Percentiles rank a stretch among this genome's conserved stretches.
These are phyloP conservation scores for Temnothorax ravouxi DNA, from an alignment of 2,888 invertebrate species.

Conservation along the genomic window DNA sequence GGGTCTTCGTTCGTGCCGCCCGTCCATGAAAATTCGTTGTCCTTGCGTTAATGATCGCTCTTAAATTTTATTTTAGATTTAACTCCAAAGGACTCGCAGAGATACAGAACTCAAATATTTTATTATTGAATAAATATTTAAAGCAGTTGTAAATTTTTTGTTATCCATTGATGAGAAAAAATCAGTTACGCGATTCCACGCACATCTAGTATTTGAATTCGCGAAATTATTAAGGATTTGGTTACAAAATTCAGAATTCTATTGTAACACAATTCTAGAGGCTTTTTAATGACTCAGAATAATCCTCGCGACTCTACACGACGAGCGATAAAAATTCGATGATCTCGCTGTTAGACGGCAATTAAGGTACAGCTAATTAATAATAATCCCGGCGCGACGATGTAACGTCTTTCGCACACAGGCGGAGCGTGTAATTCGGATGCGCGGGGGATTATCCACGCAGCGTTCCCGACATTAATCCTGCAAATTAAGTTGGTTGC, in stretches of 20 bases:
- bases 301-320: not conserved
- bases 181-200: not conserved
- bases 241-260: not conserved
- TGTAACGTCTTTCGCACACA: conserved; percentile 37
- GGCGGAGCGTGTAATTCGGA: conserved; percentile 73
- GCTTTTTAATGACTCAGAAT: not conserved
- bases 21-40: conserved; percentile 69
- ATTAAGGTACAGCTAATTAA: conserved; percentile 57
- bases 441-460: conserved; percentile 70
- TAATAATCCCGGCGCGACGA: conserved; percentile 9
- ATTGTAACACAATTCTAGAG: not conserved
- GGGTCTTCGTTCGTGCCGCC: conserved; percentile 59
- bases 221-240: not conserved
- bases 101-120: not conserved
- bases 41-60: conserved; percentile 69
- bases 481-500: conserved; percentile 76
- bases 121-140: not conserved
- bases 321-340: not conserved
- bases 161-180: not conserved
- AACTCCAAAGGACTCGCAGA: not conserved
- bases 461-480: conserved; percentile 71
- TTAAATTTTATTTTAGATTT: conserved; percentile 40
- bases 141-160: not conserved
- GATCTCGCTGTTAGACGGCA: conserved; percentile 65
- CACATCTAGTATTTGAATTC: not conserved